Evolutionary conservation across 2,113 vertebrate species (phyloP).

Genomic region (Megalops atlanticus): DNA sequence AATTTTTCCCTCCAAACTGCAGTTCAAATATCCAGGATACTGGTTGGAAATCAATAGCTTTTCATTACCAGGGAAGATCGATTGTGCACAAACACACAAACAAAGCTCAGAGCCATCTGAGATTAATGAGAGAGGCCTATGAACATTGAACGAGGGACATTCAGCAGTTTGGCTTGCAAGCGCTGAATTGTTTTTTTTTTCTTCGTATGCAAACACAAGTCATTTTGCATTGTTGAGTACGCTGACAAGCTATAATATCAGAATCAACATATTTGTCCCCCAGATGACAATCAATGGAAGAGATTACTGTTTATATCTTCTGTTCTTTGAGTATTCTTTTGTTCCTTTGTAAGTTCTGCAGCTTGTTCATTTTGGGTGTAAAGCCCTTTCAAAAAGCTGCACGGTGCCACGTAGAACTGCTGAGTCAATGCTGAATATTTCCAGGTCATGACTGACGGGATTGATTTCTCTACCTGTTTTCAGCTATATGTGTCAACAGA

Average conservation of each 20-base stretch:
- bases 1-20: background rate
- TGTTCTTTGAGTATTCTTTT: background rate
- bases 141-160: constrained; percentile 47
- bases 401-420: no score
- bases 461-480: constrained; percentile 24
- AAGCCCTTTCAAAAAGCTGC: no score
- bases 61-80: constrained; percentile 52
- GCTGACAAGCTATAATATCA: background rate
- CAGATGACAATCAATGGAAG: background rate
- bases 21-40: constrained; percentile 25
- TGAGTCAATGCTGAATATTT: background rate
- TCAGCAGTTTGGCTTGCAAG: constrained; percentile 31
- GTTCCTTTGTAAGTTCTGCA: no score
- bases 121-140: constrained; percentile 44
- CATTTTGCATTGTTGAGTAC: background rate
- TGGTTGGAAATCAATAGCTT: constrained; percentile 50
- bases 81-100: constrained; percentile 27
- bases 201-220: background rate
- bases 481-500: constrained; percentile 87
- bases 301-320: background rate
- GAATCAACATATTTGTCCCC: background rate
- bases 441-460: background rate
- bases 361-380: no score
- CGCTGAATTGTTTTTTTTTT: background rate
- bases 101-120: constrained; percentile 12